Evolutionary conservation across 2,888 invertebrate genomes (phyloP).

Genomic region (Adela reaumurella): DNA sequence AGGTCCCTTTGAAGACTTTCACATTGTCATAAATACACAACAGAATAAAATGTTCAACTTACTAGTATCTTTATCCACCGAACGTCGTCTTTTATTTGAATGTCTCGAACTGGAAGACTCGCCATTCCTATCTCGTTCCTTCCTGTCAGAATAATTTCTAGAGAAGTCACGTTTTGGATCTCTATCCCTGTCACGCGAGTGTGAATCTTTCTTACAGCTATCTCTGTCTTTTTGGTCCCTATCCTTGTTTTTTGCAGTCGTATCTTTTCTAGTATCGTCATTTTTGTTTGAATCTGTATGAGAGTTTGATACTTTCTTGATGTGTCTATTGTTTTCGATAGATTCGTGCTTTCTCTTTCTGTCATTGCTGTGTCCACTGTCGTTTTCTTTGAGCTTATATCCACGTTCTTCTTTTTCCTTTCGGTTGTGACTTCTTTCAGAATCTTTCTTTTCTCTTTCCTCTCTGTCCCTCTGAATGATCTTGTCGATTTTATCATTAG

Average conservation of each 20-base stretch:
- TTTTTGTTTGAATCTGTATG: too few relatives aligned
- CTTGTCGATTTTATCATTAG: constrained; percentile 39
- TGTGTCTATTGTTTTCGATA: constrained; percentile 1
- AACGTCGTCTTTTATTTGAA: not conserved
- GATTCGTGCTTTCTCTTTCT: constrained; percentile 3
- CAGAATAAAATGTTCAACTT: too few relatives aligned
- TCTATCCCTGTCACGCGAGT: constrained; percentile 5
- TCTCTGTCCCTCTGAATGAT: constrained; percentile 30
- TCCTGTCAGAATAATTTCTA: constrained; percentile 9
- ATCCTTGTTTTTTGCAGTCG: not conserved
- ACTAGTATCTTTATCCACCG: not conserved
- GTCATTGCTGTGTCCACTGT: not conserved
- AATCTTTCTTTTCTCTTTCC: constrained; percentile 15
- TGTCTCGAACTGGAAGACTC: not conserved
- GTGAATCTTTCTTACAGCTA: constrained; percentile 2
- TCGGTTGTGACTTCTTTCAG: constrained; percentile 10
- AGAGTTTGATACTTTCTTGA: constrained; percentile 2
- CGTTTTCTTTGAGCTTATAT: constrained; percentile 2
- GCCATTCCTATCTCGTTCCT: constrained; percentile 7
- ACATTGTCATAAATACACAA: too few relatives aligned
- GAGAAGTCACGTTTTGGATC: constrained; percentile 3
- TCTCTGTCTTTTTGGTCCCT: not conserved
- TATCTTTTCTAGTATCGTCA: not conserved
- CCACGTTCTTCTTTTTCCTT: constrained; percentile 6
- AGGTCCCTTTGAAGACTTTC: too few relatives aligned